Evolutionary conservation across 2,888 invertebrate species (phyloP), one percentile per base, ranked within the genome.

Genomic region (Thumatha senex): DNA sequence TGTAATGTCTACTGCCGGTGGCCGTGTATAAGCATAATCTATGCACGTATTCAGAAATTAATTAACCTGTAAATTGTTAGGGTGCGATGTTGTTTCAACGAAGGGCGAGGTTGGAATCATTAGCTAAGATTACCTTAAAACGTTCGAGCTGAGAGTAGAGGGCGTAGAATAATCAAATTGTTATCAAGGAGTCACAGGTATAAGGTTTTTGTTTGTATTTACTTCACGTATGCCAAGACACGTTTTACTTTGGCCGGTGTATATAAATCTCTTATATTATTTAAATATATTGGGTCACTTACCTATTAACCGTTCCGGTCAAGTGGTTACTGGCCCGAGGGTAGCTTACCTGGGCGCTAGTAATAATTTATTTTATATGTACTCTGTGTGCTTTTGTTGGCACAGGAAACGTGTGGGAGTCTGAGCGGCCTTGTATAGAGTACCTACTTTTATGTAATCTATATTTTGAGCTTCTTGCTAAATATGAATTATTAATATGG

Each of bases 111-210:
- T 70, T 72, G 68, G 65, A 70, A 75, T 75, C 73, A 78, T 82
- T 80, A 81, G 73, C 70, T 62, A 67, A 77, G 79, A 81, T 82
- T 77, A 73, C 75, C 74, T 72, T 74, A 68, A 76, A 75, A 71
- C 67, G 68, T 61, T 67, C 57, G 49, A 58, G 61, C 61, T 69
- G 65, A 61, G 61, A 65, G 51, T 63, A 51, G 48, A 64, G 74
- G 68, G 66, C 56, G 72, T 67, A 63, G 74, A 76, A 75, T 83
- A 82, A 83, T 84, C 78, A 82, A 82, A 81, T 76, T 81, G 78
- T 84, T 84, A 85, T 82, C 80, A 78, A 58, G 58, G 66, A 58
- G 59, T 63, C 71, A 68, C 81, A 78, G 71, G 76, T 73, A 75
- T 69, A 54, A 55, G 62, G 59, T 67, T 65, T 64, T 70, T 66